Percentiles rank a stretch among this genome's conserved stretches.
These are phyloP conservation scores for Orientallactaga bullata DNA, from an alignment of 2,113 vertebrate genomes.

Conservation along the genomic window DNA sequence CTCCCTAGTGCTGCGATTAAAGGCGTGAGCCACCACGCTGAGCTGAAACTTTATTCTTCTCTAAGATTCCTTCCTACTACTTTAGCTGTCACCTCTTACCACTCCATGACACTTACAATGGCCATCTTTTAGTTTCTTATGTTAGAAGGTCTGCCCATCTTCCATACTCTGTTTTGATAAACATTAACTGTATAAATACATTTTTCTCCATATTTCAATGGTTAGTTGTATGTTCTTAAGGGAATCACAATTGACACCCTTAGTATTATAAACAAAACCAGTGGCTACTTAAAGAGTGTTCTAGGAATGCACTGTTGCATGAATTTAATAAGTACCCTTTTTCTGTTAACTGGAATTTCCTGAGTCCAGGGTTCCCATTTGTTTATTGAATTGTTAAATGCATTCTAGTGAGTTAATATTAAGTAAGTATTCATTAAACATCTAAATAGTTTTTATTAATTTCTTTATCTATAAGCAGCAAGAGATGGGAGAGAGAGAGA, in stretches of 20 bases:
- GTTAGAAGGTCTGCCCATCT: rapidly evolving
- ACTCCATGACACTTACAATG: no score
- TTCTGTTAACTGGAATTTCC: background rate
- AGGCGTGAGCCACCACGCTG: no score
- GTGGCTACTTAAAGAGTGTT: background rate
- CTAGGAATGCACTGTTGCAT: background rate
- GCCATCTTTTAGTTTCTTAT: background rate
- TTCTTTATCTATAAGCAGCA: no score
- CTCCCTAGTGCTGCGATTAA: no score
- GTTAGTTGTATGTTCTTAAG: background rate
- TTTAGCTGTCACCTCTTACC: background rate
- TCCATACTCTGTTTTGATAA: background rate
- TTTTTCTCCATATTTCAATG: background rate
- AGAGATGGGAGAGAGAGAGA: no score
- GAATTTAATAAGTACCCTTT: background rate
- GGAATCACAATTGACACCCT: background rate
- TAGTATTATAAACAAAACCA: background rate
- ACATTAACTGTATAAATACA: background rate
- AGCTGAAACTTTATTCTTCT: no score
- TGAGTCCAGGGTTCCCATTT: background rate
- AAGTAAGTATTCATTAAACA: background rate
- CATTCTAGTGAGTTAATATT: background rate
- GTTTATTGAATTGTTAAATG: background rate
- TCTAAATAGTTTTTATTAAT: no score
- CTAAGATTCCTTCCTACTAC: background rate